Evolutionary conservation across 2,113 vertebrate genomes (phyloP).

Genomic region (Nycticryphes semicollaris): DNA sequence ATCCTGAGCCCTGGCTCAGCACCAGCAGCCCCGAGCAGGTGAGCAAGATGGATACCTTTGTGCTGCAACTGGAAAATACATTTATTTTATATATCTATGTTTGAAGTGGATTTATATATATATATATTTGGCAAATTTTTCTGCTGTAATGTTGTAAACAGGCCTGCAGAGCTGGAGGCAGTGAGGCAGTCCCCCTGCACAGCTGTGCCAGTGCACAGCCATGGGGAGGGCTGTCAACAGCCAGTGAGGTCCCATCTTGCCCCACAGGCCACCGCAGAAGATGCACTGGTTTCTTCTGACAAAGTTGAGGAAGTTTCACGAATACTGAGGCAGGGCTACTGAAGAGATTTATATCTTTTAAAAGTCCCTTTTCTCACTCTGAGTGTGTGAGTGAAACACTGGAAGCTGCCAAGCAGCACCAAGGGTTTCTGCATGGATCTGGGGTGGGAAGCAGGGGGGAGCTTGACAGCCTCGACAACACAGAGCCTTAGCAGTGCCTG

Average conservation of each 20-base stretch:
- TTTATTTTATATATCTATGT: background rate
- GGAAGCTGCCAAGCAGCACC: background rate
- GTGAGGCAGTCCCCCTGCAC: background rate
- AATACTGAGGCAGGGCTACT: background rate
- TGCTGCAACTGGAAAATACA: background rate
- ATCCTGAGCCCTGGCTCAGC: background rate
- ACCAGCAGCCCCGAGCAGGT: background rate
- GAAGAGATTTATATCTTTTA: background rate
- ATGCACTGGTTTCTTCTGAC: background rate
- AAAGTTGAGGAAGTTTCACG: background rate
- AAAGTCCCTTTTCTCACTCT: background rate
- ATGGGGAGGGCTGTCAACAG: background rate
- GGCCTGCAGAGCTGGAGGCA: background rate
- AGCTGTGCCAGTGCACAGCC: background rate
- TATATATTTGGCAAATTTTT: background rate
- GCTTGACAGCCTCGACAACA: background rate
- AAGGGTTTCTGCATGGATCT: background rate
- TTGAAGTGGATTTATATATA: background rate
- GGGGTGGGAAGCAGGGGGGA: background rate
- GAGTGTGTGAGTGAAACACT: background rate
- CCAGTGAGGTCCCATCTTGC: background rate
- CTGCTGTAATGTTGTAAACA: background rate
- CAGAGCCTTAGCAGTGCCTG: background rate
- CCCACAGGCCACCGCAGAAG: background rate
- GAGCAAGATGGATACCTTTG: accelerated